Evolutionary conservation across 2,113 vertebrate species (phyloP).

Genomic region (Tychaedon coryphoeus): DNA sequence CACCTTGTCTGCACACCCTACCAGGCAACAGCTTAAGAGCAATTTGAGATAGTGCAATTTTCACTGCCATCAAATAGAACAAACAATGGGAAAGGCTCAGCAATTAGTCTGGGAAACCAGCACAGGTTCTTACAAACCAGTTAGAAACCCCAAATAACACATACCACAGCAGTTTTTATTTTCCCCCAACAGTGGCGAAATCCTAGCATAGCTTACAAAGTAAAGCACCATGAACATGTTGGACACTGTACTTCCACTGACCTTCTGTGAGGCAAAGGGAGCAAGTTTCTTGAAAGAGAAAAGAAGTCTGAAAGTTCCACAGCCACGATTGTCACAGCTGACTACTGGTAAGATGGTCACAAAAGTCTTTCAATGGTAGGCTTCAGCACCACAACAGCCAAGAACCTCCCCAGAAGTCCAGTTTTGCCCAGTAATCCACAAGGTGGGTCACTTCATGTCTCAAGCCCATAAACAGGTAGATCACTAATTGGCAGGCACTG

Average conservation of each 20-base stretch:
- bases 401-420: constrained; percentile 47
- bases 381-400: constrained; percentile 42
- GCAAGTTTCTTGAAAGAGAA: constrained; percentile 43
- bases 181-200: neutral
- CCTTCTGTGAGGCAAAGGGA: constrained; percentile 41
- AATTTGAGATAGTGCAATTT: neutral
- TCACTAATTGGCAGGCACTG: neutral
- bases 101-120: neutral
- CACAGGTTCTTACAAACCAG: neutral
- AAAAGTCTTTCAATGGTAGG: constrained; percentile 10
- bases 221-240: neutral
- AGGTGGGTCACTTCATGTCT: neutral
- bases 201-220: neutral
- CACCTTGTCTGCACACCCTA: neutral
- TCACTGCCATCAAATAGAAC: neutral
- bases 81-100: neutral
- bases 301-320: constrained; percentile 50
- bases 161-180: neutral
- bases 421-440: constrained; percentile 53
- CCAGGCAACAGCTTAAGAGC: neutral
- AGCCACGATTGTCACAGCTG: constrained; percentile 68
- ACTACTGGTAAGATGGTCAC: constrained; percentile 47
- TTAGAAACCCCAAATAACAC: neutral
- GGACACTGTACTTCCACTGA: constrained; percentile 43
- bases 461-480: neutral